phyloP scores from a whole-genome alignment of 1,140 invertebrate species.

The Musca vetustissima region DNA sequence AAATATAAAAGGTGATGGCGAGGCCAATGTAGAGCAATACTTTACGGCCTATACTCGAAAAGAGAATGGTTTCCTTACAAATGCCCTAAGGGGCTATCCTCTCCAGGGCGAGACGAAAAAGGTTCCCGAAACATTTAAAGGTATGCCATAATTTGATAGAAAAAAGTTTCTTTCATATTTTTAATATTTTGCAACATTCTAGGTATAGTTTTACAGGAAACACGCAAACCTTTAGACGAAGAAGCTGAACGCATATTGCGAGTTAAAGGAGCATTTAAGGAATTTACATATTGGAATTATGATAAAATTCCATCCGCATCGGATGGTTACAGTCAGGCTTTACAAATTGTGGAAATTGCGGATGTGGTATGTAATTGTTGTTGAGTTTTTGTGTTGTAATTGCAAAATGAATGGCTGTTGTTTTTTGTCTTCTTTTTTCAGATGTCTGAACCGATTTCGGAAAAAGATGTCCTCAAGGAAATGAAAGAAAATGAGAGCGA shows the following conservation, averaged over 20 bases:
- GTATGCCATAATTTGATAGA: background rate
- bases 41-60: slow-evolving; percentile 66
- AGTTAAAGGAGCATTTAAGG: slow-evolving; percentile 62
- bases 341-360: slow-evolving; percentile 72
- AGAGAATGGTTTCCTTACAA: slow-evolving; percentile 54
- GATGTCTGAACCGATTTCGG: background rate
- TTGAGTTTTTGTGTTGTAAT: background rate
- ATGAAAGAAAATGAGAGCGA: background rate
- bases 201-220: slow-evolving; percentile 66
- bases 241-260: slow-evolving; percentile 62
- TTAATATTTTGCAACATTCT: slow-evolving; percentile 31
- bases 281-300: slow-evolving; percentile 77
- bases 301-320: slow-evolving; percentile 69
- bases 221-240: slow-evolving; percentile 59
- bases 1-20: slow-evolving; percentile 69
- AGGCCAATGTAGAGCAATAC: slow-evolving; percentile 69
- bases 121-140: slow-evolving; percentile 61
- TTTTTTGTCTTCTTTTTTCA: slow-evolving; percentile 1
- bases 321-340: slow-evolving; percentile 64
- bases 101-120: slow-evolving; percentile 62
- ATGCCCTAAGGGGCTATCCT: slow-evolving; percentile 68
- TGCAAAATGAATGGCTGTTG: background rate
- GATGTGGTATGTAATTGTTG: slow-evolving; percentile 61
- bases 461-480: slow-evolving; percentile 18
- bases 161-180: background rate